Evolutionary conservation across 2,797 vertebrate species (phyloP).

Genomic region (Girardinus metallicus): DNA sequence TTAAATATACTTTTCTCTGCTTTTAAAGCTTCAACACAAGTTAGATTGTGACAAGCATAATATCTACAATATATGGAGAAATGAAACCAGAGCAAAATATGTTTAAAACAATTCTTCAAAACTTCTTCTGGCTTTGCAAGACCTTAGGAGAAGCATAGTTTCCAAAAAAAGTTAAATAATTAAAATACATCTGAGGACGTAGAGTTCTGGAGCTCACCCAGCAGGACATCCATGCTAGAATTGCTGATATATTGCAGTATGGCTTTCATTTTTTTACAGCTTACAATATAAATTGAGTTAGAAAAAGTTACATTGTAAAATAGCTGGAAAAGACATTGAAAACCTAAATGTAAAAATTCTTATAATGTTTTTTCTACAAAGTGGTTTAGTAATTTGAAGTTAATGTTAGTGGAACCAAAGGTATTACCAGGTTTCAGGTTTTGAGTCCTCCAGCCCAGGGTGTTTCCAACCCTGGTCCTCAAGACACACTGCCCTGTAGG

Average conservation of each 20-base stretch:
- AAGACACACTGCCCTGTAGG: too few species aligned
- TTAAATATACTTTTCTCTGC: not conserved
- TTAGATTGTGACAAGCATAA: not conserved
- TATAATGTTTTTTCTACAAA: slow-evolving; percentile 9
- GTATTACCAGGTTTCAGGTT: slow-evolving; percentile 30
- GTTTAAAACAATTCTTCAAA: not conserved
- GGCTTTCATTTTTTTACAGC: not conserved
- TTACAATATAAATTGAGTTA: not conserved
- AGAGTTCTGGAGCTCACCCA: not conserved
- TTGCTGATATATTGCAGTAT: not conserved
- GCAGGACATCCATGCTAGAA: not conserved
- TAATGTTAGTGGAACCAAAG: slow-evolving; percentile 13
- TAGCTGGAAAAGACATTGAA: not conserved
- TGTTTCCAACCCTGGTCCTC: too few species aligned
- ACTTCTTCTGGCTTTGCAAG: not conserved
- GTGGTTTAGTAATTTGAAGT: slow-evolving; percentile 1
- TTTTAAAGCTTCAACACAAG: not conserved
- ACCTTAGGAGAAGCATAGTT: not conserved
- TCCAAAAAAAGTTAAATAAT: not conserved
- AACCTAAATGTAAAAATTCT: not conserved
- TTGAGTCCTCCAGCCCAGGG: slow-evolving; percentile 9
- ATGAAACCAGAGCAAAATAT: not conserved
- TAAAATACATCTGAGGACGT: not conserved
- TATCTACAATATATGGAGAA: not conserved
- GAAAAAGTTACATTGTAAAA: not conserved